Evolutionary conservation across 2,113 vertebrate genomes (phyloP).

Genomic region (Dinomys branickii): DNA sequence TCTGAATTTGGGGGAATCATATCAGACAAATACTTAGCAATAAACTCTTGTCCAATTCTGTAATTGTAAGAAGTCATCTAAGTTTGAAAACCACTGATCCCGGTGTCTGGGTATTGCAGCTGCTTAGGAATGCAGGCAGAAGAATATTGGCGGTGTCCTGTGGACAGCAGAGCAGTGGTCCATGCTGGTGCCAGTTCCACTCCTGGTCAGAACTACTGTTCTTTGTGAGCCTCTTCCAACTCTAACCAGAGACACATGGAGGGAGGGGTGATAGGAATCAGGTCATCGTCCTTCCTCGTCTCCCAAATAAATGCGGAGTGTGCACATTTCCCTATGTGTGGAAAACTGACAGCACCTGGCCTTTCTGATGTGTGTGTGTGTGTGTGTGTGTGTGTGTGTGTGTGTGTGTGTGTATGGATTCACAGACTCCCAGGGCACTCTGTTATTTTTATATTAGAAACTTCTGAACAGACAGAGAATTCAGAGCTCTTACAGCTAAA

Average conservation of each 20-base stretch:
- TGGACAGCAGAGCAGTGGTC: background rate
- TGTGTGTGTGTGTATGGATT: slow-evolving; percentile 48
- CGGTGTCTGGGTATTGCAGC: background rate
- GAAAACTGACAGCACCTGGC: slow-evolving; percentile 44
- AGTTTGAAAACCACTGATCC: background rate
- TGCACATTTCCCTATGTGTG: background rate
- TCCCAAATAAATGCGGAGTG: slow-evolving; percentile 12
- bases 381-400: too few relatives aligned
- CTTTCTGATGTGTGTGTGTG: slow-evolving; percentile 64
- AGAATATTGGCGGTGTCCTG: background rate
- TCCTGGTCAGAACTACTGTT: background rate
- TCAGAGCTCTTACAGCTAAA: slow-evolving; percentile 79
- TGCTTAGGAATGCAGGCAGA: background rate
- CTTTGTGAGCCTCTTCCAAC: background rate
- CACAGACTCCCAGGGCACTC: slow-evolving; percentile 57
- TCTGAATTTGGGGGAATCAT: background rate
- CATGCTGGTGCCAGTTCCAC: background rate
- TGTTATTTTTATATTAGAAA: slow-evolving; percentile 78
- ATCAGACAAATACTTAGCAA: slow-evolving; percentile 20
- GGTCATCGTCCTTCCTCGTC: background rate
- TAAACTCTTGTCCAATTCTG: background rate
- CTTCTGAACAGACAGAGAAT: slow-evolving; percentile 76
- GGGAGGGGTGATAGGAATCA: background rate
- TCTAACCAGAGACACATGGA: background rate
- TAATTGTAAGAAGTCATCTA: background rate